Evolutionary conservation across 2,797 vertebrate species (phyloP).

Genomic region (Ciconia nigra): DNA sequence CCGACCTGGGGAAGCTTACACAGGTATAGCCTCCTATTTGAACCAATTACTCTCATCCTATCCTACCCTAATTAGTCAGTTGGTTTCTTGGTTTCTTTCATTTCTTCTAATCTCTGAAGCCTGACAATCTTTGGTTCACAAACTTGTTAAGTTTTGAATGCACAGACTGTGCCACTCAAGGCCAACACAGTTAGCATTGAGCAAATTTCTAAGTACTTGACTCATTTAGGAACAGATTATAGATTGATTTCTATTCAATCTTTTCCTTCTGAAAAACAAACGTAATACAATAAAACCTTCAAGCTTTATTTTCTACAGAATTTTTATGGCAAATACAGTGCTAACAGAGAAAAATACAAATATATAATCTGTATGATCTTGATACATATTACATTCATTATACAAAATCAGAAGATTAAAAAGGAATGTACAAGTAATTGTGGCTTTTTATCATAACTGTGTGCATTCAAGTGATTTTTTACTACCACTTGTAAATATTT

Average conservation of each 20-base stretch:
- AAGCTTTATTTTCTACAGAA: background rate
- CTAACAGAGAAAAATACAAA: background rate
- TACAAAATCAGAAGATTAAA: background rate
- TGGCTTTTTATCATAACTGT: background rate
- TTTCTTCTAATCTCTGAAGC: background rate
- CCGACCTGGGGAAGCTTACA: background rate
- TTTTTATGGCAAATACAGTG: background rate
- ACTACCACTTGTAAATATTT: background rate
- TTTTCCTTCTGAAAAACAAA: background rate
- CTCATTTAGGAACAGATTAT: background rate
- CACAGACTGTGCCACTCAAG: background rate
- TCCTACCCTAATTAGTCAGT: background rate
- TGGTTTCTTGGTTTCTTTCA: background rate
- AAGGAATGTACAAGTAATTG: background rate
- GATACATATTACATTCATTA: background rate
- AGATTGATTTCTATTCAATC: background rate
- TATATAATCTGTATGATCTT: background rate
- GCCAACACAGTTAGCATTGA: background rate
- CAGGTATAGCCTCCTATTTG: background rate
- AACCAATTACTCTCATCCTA: background rate
- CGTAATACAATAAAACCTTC: background rate
- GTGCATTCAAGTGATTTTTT: background rate
- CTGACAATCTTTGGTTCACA: background rate
- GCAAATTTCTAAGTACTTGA: background rate
- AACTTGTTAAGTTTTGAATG: background rate